phyloP scores from a whole-genome alignment of 1,140 invertebrate species.

The Conus betulinus region DNA sequence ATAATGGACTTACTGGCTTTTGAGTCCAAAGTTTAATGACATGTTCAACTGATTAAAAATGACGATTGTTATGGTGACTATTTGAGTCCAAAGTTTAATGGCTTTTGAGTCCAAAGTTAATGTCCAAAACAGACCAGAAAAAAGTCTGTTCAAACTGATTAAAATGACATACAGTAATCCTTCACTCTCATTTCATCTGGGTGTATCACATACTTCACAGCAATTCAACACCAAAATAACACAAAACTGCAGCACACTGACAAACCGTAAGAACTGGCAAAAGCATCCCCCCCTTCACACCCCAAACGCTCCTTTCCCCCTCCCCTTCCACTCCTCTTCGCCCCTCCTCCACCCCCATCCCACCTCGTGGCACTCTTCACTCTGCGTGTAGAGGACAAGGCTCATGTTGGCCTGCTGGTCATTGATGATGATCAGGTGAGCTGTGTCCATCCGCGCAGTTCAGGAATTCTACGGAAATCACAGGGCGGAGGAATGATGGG shows the following conservation, averaged over 20 bases:
- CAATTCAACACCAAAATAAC: neutral
- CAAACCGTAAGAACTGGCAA: neutral
- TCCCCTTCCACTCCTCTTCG: no score
- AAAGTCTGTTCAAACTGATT: no score
- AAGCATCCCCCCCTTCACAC: neutral
- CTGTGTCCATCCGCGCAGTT: constrained; percentile 55
- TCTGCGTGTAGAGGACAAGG: constrained; percentile 43
- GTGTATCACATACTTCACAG: neutral
- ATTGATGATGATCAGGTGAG: constrained; percentile 44
- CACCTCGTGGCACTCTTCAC: constrained; percentile 56
- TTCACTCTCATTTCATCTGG: neutral
- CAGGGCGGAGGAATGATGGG: constrained; percentile 27
- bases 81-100: no score
- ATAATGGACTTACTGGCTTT: no score
- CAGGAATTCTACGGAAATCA: neutral
- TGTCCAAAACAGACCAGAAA: no score
- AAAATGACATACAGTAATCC: neutral
- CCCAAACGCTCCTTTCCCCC: neutral
- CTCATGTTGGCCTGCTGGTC: constrained; percentile 5
- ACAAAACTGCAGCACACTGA: neutral
- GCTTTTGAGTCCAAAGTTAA: no score
- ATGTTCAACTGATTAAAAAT: no score
- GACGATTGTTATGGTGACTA: no score
- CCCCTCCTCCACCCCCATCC: neutral
- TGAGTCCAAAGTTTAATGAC: no score